A percentile compares a stretch with the other conserved stretches of the same genome.
Evolutionary conservation across 2,797 vertebrate genomes (phyloP).

Genomic region (Antrozous pallidus): DNA sequence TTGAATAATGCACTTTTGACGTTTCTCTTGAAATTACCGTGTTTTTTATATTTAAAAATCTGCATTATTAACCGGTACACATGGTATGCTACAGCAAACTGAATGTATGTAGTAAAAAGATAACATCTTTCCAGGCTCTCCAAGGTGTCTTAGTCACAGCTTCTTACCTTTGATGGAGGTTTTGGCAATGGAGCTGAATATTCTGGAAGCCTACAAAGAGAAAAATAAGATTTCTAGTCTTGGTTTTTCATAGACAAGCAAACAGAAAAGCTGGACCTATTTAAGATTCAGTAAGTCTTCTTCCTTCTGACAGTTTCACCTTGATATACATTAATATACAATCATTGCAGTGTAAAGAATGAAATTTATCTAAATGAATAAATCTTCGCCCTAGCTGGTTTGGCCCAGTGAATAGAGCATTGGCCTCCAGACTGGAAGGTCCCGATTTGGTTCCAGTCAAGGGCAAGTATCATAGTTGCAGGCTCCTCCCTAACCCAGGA

Average conservation of each 20-base stretch:
- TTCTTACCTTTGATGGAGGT: conserved; percentile 91
- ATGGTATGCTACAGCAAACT: neutral
- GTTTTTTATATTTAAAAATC: no score
- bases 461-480: no score
- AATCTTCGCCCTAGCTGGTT: neutral
- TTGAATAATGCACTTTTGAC: no score
- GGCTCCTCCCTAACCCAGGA: no score
- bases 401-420: no score
- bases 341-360: neutral
- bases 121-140: conserved; percentile 30
- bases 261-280: neutral
- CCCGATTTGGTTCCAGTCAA: no score
- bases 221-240: conserved; percentile 67
- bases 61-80: no score
- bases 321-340: neutral
- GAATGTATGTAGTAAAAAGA: neutral
- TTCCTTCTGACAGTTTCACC: neutral
- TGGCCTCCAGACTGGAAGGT: no score
- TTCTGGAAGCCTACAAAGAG: conserved; percentile 89
- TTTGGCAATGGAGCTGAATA: conserved; percentile 84
- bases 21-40: no score
- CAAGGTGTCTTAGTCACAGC: conserved; percentile 34
- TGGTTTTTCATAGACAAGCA: conserved; percentile 42
- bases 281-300: neutral
- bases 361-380: neutral